Evolutionary conservation across 2,797 vertebrate species (phyloP).

Genomic region (Mormyrus hasselquistii): DNA sequence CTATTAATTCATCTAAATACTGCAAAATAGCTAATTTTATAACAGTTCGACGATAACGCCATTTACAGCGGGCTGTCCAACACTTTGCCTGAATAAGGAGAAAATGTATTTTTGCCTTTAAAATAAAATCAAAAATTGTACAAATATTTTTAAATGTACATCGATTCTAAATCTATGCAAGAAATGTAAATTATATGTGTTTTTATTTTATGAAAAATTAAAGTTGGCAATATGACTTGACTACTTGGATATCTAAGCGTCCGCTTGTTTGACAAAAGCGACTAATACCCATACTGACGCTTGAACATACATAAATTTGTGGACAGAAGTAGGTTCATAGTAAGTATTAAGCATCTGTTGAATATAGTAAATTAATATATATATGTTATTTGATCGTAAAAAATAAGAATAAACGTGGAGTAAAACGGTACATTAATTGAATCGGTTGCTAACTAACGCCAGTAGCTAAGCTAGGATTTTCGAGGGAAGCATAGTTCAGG

Average conservation of each 20-base stretch:
- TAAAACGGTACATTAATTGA: background rate
- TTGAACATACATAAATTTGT: conserved; percentile 30
- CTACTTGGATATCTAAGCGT: conserved; percentile 7
- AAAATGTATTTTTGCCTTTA: background rate
- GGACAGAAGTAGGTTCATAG: conserved; percentile 34
- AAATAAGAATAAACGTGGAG: background rate
- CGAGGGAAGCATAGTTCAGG: background rate
- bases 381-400: background rate
- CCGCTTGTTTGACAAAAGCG: conserved; percentile 13
- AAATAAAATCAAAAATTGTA: background rate
- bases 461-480: background rate
- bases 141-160: background rate
- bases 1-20: background rate
- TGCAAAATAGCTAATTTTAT: background rate
- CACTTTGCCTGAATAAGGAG: background rate
- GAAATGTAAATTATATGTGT: background rate
- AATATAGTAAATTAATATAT: background rate
- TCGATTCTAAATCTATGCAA: background rate
- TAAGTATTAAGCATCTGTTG: conserved; percentile 30
- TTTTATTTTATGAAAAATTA: background rate
- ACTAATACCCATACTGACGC: conserved; percentile 26
- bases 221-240: conserved; percentile 20
- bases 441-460: conserved; percentile 21
- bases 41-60: background rate
- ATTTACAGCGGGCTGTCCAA: background rate